Conservation (phyloP, 2,113 vertebrate species). For the Chloroceryle aenea region DNA sequence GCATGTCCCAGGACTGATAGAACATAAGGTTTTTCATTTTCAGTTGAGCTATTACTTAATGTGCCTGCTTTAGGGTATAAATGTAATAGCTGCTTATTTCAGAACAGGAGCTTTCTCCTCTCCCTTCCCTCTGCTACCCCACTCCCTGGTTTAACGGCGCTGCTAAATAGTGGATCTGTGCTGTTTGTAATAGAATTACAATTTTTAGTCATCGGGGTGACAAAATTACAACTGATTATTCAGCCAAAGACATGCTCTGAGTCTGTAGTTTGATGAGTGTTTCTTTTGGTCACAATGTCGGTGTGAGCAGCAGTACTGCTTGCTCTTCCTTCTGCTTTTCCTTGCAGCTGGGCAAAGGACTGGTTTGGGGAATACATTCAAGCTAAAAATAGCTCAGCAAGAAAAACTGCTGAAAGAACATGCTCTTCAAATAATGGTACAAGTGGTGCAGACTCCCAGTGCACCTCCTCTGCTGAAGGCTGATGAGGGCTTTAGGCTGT, state of each 20-base stretch:
- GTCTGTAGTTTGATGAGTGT: background rate
- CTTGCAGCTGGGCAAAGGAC: constrained; percentile 23
- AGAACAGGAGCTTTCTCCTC: background rate
- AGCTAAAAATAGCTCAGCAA: constrained; percentile 45
- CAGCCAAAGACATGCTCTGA: background rate
- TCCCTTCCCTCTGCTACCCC: background rate
- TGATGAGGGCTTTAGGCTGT: background rate
- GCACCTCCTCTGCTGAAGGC: background rate
- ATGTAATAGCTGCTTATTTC: background rate
- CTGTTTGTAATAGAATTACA: background rate
- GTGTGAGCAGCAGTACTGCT: background rate
- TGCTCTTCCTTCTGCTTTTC: constrained; percentile 16
- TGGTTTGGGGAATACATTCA: constrained; percentile 24
- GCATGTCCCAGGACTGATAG: rapidly evolving
- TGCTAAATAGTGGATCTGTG: background rate
- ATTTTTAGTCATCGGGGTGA: background rate
- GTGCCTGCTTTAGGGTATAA: background rate
- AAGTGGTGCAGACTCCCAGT: background rate
- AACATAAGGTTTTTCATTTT: background rate
- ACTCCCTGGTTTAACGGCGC: background rate
- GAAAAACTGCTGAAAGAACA: constrained; percentile 10
- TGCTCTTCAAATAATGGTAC: background rate
- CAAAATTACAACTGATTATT: background rate
- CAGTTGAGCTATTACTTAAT: background rate
- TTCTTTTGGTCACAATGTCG: background rate